These are phyloP conservation scores for Thereuonema tuberculata DNA, from an alignment of 1,140 invertebrate species.

Conservation along the genomic window DNA sequence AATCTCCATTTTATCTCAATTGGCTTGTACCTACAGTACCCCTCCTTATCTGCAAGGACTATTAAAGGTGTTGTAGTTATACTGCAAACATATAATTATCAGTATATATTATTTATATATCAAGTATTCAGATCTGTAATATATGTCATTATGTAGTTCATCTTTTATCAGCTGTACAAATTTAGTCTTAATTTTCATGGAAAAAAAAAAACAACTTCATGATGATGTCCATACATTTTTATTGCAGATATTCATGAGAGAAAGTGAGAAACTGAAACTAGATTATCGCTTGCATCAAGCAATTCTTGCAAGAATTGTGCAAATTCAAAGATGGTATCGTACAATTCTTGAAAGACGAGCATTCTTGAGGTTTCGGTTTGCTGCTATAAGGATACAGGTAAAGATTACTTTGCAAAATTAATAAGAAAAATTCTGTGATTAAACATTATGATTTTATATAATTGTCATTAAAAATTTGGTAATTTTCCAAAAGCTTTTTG, in stretches of 20 bases:
- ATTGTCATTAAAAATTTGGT: background rate
- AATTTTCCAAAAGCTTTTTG: too few relatives aligned
- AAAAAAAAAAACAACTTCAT: background rate
- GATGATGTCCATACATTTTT: slow-evolving; percentile 1
- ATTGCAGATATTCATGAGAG: slow-evolving; percentile 64
- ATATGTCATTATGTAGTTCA: background rate
- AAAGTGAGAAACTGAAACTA: slow-evolving; percentile 84
- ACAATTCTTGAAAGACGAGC: slow-evolving; percentile 57
- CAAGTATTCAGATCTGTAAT: slow-evolving; percentile 1
- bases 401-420: slow-evolving; percentile 8
- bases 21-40: too few relatives aligned
- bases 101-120: background rate
- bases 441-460: too few relatives aligned
- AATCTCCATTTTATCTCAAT: too few relatives aligned
- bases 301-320: slow-evolving; percentile 81
- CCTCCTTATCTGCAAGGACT: too few relatives aligned
- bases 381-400: slow-evolving; percentile 60
- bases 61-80: too few relatives aligned
- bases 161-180: too few relatives aligned
- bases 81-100: too few relatives aligned
- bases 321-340: slow-evolving; percentile 83
- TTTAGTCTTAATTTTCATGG: background rate
- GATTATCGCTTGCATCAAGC: slow-evolving; percentile 84
- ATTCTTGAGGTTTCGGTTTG: slow-evolving; percentile 56
- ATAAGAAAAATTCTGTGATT: background rate